Evolutionary conservation across 1,140 invertebrate genomes (phyloP), one percentile per base, ranked within the genome.

Genomic region (Pseudomyrmex concolor): DNA sequence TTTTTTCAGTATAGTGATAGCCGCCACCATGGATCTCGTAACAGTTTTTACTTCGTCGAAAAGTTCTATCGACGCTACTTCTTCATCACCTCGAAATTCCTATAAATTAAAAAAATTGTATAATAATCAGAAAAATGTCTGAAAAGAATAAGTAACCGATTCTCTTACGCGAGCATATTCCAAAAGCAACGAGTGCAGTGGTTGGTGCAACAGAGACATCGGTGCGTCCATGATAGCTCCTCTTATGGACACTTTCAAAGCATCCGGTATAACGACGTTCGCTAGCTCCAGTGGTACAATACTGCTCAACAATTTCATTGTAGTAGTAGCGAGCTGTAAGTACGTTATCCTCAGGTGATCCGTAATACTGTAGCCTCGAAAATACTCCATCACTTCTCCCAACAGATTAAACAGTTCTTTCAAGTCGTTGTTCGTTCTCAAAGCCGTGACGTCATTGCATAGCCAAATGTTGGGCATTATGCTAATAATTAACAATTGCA

Each of bases 381-480:
- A 92, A 68, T 91, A 90, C 70, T 93, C 87, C 63, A 92, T 68
- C 8, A 92, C 83, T 57, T 94, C 92, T 17, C 92, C 91, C 1
- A 93, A 54, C 12, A 91, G 76, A 81, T 86, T 84, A 43, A 93
- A 80, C 48, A 93, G 78, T 7, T 13, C 15, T 86, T 91, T 93
- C n/a, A 94, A 74, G 19, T 90, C 86, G 55, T 93, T 89, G 7
- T 86, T 89, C 62, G 92, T 89, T 78, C 91, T 92, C 4, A 89
- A 55, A 1, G 92, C 90, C 12, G 90, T 68, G 13, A 45, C 80
- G 22, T 94, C 91, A 7, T 83, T 87, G 25, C 90, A 91, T 17
- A 93, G 83, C 93, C 93, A 94, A 43, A 93, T 89, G 59, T 91
- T 91, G 13, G 93, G 92, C 89, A 88, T 91, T 2, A 94, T 8